These are phyloP conservation scores for Botia almorhae DNA, from an alignment of 2,797 vertebrate species.

Conservation along the genomic window DNA sequence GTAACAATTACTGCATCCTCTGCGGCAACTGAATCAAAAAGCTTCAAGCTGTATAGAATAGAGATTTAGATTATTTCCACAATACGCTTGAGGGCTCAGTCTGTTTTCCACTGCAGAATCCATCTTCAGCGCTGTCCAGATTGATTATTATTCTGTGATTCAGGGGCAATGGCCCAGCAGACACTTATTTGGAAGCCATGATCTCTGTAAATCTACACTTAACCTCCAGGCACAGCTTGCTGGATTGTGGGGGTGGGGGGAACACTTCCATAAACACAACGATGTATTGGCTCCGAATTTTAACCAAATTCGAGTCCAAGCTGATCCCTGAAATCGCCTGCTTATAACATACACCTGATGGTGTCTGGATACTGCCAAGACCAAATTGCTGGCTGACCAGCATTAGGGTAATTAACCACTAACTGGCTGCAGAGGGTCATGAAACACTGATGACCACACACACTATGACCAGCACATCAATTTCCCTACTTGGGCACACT, in stretches of 20 bases:
- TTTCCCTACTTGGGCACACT: background rate
- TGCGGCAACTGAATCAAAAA: constrained; percentile 21
- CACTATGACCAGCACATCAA: background rate
- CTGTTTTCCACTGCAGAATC: constrained; percentile 15
- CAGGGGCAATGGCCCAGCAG: constrained; percentile 1
- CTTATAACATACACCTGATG: constrained; percentile 47
- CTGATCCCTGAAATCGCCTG: constrained; percentile 40
- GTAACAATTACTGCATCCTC: constrained; percentile 20
- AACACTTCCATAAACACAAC: constrained; percentile 3
- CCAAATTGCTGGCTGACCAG: constrained; percentile 14
- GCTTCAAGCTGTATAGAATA: constrained; percentile 14
- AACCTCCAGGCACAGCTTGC: constrained; percentile 11
- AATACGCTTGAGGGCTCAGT: constrained; percentile 17
- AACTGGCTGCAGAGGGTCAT: constrained; percentile 3
- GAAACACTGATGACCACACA: background rate
- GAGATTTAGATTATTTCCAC: constrained; percentile 1
- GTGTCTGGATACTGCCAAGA: constrained; percentile 20
- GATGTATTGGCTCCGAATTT: constrained; percentile 17
- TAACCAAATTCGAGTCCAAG: constrained; percentile 20
- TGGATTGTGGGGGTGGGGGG: background rate
- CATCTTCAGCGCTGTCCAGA: constrained; percentile 24
- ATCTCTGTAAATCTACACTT: constrained; percentile 15
- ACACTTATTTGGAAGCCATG: constrained; percentile 13
- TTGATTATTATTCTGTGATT: constrained; percentile 31
- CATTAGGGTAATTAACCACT: constrained; percentile 40